Conservation (phyloP, 2,888 invertebrate species). For the Odontothrips loti region DNA sequence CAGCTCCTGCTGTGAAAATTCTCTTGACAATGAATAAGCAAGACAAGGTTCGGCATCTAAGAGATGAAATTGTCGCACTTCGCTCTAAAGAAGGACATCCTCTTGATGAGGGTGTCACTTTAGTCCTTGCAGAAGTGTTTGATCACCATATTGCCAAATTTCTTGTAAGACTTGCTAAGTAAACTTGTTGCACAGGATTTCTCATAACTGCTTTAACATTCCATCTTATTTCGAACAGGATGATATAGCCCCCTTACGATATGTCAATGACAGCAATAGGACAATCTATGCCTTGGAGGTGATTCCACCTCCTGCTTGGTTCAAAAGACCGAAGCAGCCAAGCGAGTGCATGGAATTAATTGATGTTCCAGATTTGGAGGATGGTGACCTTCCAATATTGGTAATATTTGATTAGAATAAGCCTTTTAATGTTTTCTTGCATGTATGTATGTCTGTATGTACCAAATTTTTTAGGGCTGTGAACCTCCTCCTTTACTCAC, state of each 20-base stretch:
- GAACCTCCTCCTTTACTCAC: not conserved
- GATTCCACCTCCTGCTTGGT: conserved; percentile 59
- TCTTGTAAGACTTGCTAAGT: conserved; percentile 48
- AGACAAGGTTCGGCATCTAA: conserved; percentile 53
- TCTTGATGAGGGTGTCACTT: conserved; percentile 39
- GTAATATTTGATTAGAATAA: not conserved
- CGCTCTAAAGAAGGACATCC: conserved; percentile 46
- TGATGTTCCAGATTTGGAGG: not conserved
- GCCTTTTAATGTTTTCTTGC: not conserved
- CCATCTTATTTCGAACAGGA: conserved; percentile 46
- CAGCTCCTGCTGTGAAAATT: conserved; percentile 48
- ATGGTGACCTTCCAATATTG: not conserved
- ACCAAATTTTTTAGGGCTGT: not conserved
- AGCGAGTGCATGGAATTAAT: conserved; percentile 4
- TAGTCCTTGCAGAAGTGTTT: conserved; percentile 56
- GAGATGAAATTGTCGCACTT: conserved; percentile 50
- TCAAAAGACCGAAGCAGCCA: conserved; percentile 49
- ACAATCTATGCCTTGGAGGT: conserved; percentile 50
- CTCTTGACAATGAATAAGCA: conserved; percentile 56
- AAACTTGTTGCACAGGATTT: not conserved
- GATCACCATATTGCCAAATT: conserved; percentile 57
- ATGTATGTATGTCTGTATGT: too few species aligned
- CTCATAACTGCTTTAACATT: not conserved
- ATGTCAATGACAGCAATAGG: conserved; percentile 51
- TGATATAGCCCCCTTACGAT: conserved; percentile 52